phyloP scores from a whole-genome alignment of 2,113 vertebrate species.

The Cyrtonyx montezumae region DNA sequence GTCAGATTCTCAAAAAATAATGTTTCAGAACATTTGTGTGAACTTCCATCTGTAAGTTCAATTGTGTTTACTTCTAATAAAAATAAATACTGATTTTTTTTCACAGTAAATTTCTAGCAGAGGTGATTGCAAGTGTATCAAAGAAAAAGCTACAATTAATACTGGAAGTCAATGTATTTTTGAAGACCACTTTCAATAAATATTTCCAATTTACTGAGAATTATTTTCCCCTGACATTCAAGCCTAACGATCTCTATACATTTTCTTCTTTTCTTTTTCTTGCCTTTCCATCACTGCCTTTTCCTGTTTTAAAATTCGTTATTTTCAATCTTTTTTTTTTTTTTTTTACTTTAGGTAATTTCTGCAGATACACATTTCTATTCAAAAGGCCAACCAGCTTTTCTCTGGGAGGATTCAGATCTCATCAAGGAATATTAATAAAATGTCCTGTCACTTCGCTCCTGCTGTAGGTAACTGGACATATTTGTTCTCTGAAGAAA shows the following conservation, averaged over 20 bases:
- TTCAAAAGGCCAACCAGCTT: conserved; percentile 6
- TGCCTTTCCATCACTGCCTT: not conserved
- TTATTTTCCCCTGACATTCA: not conserved
- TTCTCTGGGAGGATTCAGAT: not conserved
- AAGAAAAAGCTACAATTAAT: not conserved
- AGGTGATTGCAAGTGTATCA: not conserved
- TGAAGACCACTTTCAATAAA: conserved; percentile 28
- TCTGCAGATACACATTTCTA: conserved; percentile 17
- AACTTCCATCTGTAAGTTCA: conserved; percentile 47
- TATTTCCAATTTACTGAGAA: not conserved
- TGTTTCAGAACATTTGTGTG: conserved; percentile 30
- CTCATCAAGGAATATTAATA: not conserved
- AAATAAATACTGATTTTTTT: not conserved
- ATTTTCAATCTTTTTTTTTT: not conserved
- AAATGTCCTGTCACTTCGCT: not conserved
- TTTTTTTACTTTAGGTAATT: conserved; percentile 26
- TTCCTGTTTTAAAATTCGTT: not conserved
- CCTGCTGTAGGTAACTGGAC: not conserved
- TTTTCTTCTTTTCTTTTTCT: not conserved
- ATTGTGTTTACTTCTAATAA: not conserved
- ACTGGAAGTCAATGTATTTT: not conserved
- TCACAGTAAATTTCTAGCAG: not conserved
- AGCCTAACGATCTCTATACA: not conserved
- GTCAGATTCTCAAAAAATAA: conserved; percentile 36
- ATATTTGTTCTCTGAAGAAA: conserved; percentile 1